Evolutionary conservation across 1,140 invertebrate species (phyloP).

Genomic region (Zaprionus vittiger): DNA sequence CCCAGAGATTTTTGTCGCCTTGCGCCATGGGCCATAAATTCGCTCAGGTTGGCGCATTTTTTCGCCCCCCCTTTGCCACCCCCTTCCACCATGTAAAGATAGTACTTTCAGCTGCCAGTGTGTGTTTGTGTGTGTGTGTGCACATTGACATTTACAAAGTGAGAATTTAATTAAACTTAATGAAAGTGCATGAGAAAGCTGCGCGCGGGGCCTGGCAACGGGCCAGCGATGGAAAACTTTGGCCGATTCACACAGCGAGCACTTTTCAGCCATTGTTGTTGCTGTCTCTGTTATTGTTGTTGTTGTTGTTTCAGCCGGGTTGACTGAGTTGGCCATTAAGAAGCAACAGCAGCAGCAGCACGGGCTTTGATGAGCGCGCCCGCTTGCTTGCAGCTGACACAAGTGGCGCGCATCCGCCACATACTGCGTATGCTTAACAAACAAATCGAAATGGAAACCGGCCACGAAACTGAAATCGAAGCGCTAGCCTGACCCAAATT

Average conservation of each 20-base stretch:
- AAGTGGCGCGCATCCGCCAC: slow-evolving; percentile 8
- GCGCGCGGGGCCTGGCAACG: slow-evolving; percentile 28
- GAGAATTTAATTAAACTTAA: slow-evolving; percentile 82
- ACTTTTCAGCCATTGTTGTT: slow-evolving; percentile 54
- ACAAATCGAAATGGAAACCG: slow-evolving; percentile 58
- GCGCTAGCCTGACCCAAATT: slow-evolving; percentile 39
- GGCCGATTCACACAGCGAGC: slow-evolving; percentile 28
- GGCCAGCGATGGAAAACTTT: slow-evolving; percentile 35
- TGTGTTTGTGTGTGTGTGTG: slow-evolving; percentile 46
- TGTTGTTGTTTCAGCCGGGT: slow-evolving; percentile 1
- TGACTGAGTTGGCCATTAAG: slow-evolving; percentile 37
- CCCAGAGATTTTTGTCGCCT: slow-evolving; percentile 77
- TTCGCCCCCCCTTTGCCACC: slow-evolving; percentile 21
- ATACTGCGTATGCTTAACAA: slow-evolving; percentile 79
- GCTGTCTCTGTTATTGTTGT: not conserved
- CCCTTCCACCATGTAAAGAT: slow-evolving; percentile 38
- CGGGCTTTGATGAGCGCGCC: slow-evolving; percentile 8
- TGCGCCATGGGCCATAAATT: slow-evolving; percentile 70
- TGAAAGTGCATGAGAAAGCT: slow-evolving; percentile 71
- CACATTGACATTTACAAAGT: slow-evolving; percentile 81
- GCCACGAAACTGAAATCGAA: slow-evolving; percentile 32
- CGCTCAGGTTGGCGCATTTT: slow-evolving; percentile 72
- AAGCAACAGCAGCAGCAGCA: slow-evolving; percentile 31
- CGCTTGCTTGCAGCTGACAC: not conserved
- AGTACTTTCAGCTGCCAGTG: slow-evolving; percentile 23